These are phyloP conservation scores for Alviniconcha strummeri DNA, from an alignment of 2,888 invertebrate species.

Conservation along the genomic window DNA sequence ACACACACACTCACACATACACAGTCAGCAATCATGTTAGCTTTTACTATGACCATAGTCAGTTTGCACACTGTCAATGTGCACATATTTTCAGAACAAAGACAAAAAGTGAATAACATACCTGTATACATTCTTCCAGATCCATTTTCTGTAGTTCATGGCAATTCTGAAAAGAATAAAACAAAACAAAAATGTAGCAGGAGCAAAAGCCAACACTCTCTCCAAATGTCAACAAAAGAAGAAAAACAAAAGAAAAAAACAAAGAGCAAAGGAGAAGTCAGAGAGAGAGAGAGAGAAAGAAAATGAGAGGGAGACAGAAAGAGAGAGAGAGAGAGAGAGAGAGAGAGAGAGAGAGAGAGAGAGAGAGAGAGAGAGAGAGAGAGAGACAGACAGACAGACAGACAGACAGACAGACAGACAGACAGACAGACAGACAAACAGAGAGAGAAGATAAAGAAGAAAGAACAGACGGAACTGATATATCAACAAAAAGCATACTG, in stretches of 20 bases:
- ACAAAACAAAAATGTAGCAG: no score
- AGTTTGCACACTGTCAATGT: background rate
- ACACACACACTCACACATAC: no score
- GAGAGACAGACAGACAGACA: background rate
- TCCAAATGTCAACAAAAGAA: no score
- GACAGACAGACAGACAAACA: background rate
- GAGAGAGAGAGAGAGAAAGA: background rate
- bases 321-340: background rate
- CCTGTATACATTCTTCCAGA: slow-evolving; percentile 94
- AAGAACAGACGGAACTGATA: background rate
- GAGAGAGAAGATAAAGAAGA: background rate
- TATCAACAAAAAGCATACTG: no score
- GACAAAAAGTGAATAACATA: slow-evolving; percentile 45
- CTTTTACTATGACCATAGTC: no score
- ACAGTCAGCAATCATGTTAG: no score
- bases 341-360: background rate
- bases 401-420: background rate
- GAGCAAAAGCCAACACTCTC: no score
- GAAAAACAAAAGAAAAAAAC: slow-evolving; percentile 17
- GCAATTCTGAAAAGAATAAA: slow-evolving; percentile 83
- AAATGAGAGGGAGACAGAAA: background rate
- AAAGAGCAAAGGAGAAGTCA: background rate
- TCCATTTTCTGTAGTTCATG: slow-evolving; percentile 96
- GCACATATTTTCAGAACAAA: background rate
- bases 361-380: background rate